Evolutionary conservation across 2,888 invertebrate genomes (phyloP).

Genomic region (Calliopum simillimum): DNA sequence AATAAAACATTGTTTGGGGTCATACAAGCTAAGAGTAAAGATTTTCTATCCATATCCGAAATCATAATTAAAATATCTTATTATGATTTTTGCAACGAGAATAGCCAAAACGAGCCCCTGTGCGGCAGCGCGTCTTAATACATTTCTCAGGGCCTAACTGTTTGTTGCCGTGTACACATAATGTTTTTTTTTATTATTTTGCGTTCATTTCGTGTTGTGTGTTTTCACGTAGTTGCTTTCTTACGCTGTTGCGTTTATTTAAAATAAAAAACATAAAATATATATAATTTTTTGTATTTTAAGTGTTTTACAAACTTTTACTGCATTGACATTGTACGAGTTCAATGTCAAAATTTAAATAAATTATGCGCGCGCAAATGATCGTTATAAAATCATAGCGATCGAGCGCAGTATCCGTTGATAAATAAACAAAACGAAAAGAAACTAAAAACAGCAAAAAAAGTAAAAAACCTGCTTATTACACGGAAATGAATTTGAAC

Average conservation of each 20-base stretch:
- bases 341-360: conserved; percentile 63
- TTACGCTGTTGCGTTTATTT: conserved; percentile 4
- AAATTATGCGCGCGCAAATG: conserved; percentile 54
- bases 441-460: too few species aligned
- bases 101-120: too few species aligned
- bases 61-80: too few species aligned
- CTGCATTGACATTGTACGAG: conserved; percentile 60
- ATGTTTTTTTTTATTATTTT: conserved; percentile 10
- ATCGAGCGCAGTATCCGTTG: not conserved
- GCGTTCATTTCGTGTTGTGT: not conserved
- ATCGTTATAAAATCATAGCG: not conserved
- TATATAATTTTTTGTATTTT: not conserved
- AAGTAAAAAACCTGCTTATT: conserved; percentile 53
- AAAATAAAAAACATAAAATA: too few species aligned
- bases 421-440: conserved; percentile 27
- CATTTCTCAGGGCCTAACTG: not conserved
- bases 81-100: too few species aligned
- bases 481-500: conserved; percentile 52
- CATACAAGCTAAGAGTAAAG: too few species aligned
- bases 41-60: too few species aligned
- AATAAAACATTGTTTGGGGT: too few species aligned
- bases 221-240: conserved; percentile 11
- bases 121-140: too few species aligned
- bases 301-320: conserved; percentile 37
- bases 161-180: too few species aligned